Evolutionary conservation across 2,797 vertebrate species (phyloP), one percentile per base, ranked within the genome.

Genomic region (Nannoperca australis): DNA sequence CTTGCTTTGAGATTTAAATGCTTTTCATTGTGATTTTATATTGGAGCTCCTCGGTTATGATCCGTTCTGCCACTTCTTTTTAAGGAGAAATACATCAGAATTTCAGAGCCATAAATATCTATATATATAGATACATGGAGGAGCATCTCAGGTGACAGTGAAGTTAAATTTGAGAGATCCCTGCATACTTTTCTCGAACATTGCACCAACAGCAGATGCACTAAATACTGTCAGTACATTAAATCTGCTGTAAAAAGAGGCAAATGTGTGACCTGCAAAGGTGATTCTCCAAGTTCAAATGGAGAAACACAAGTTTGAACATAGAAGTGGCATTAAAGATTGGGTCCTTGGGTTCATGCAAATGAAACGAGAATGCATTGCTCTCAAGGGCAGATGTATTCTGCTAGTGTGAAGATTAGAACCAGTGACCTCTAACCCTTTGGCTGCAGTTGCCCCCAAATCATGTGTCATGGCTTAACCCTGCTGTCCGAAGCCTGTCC

Each of bases 381-480:
- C 59, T 81, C 34, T 70, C 40, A 76, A 73, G 76, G 85, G 79
- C 76, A 86, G 44, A 80, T 83, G 44, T 69, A 81, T 70, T 42
- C 63, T 73, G 66, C 53, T 53, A n/a, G 55, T 78, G 36, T 68
- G 49, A 72, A 40, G 73, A 88, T 86, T 75, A 84, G 76, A 77
- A 36, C 22, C 36, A 2, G 62, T 80, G 85, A 92, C 90, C 86
- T 83, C 27, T 87, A 24, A 85, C 77, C 86, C 73, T 55, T 18
- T 34, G 30, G 54, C 32, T 87, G 72, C 71, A 78, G 70, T 78
- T 77, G n/a, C 47, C 66, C 54, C 50, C 6, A 45, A 84, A 85
- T 68, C 60, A 54, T 78, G 69, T 73, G 70, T 78, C 60, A 75
- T 22, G 30, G 61, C 54, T 65, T 59, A 50, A 77, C 17, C 77